Evolutionary conservation across 2,888 invertebrate species (phyloP), one percentile per base, ranked within the genome.

Genomic region (Cosmopolites sordidus): DNA sequence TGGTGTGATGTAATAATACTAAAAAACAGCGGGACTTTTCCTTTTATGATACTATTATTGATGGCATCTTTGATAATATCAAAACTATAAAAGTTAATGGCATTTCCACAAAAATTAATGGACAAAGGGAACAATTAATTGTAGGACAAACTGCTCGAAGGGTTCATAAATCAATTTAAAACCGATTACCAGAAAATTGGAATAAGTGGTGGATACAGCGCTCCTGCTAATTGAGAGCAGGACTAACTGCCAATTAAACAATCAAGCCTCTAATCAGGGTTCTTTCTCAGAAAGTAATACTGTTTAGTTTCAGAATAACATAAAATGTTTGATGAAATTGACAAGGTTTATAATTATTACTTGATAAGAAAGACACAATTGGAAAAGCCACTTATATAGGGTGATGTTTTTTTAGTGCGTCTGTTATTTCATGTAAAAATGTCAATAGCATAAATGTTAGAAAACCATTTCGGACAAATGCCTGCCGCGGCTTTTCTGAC

Each of bases 151-250:
- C 56, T 54, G 57, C 40, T 29, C 61, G 60, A 51, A 58, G 58
- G 53, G 52, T 65, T 60, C 64, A 69, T 72, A 72, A 71, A 72
- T 72, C 70, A 71, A 72, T 71, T 71, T 71, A 69, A 68, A 67
- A 68, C 60, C 70, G 64, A 72, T 72, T 71, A 72, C 39, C 47
- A 44, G 45, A 44, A 45, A 52, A 48, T 55, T 49, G 56, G 51
- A 52, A 51, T 51, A 54, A 56, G 37, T 51, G 48, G 33, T 18
- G 51, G 51, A 50, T 46, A 41, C 54, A 44, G 17, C 50, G 37
- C 22, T 51, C 48, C 54, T 55, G 51, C 45, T 51, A 48, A 56
- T 55, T 55, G 41, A 29, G 29, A 48, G 51, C 51, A 56, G 54
- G 51, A 55, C 38, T 40, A 54, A 56, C 48, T 51, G 51, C 8